Evolutionary conservation across 2,797 vertebrate genomes (phyloP).

Genomic region (Pantherophis vulpinus): DNA sequence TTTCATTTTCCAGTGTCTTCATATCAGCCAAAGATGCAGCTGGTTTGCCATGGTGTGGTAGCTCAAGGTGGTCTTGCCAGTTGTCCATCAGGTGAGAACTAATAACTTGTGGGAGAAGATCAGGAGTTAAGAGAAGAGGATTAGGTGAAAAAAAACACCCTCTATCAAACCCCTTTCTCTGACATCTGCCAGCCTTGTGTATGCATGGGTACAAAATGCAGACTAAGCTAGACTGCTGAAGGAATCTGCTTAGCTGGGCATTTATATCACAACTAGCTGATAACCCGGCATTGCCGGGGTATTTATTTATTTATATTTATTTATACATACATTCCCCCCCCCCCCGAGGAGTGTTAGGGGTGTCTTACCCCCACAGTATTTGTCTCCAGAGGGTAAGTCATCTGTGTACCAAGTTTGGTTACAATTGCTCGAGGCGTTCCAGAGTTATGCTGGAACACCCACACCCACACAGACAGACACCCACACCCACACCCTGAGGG

Average conservation of each 20-base stretch:
- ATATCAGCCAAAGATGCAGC: fast-evolving
- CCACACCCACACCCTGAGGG: no score
- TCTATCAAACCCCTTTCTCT: not conserved
- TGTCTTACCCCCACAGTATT: no score
- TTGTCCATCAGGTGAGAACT: constrained; percentile 5
- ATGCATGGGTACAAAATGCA: not conserved
- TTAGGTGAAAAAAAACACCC: not conserved
- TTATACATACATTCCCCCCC: no score
- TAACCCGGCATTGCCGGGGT: no score
- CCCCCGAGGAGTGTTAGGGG: no score
- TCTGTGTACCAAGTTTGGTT: no score
- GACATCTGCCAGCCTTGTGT: no score
- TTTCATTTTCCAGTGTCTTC: not conserved
- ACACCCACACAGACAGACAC: no score
- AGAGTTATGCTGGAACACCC: no score
- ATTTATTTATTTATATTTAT: no score
- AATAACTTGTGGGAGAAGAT: not conserved
- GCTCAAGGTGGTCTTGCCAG: not conserved
- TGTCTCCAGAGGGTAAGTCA: no score
- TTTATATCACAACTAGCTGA: not conserved
- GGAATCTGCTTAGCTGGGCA: not conserved
- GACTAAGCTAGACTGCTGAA: not conserved
- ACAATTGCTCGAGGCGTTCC: no score
- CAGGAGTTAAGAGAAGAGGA: not conserved
- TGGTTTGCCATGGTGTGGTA: not conserved